Base-by-base conservation (phyloP, 2,888 invertebrate genomes). In the Trachelus iudaicus region DNA sequence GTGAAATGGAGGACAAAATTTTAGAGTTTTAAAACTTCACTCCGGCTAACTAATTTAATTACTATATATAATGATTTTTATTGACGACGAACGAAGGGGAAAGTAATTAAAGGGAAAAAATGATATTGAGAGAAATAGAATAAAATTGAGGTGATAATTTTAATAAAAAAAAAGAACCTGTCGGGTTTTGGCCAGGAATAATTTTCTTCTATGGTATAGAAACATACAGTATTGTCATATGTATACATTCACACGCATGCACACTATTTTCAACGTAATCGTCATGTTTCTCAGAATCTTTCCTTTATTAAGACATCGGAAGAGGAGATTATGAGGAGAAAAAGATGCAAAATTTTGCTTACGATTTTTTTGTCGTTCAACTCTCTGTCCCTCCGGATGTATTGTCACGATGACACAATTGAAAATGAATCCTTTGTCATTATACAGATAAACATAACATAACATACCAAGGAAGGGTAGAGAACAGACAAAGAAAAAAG, bases 1-100 rank as follows among this genome's bases (percentile, higher is more conserved):
- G 40, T 11, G 69, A 69, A 86, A 37, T 37, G 76, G 68, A 56
- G 37, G 15, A 12, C 34, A 23, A 23, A 75, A 77, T 31, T 35
- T 31, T n/a, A 69, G 34, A 71, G 11, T 34, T 34, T 40, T 40
- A 76, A 31, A 73, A 73, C 23, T 34, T 30, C 71, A 31, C 33
- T 31, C 69, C 40, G 40, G 23, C 33, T 34, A 34, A 33, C 12
- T n/a, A 71, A 13, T 34, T 75, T 77, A 89, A 88, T 84, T 88
- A 89, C 87, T 89, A 88, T 90, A 88, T 90, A 88, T 90, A 90
- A 90, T 87, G 85, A 90, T 90, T 90, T 90, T 89, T 90, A 90
- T 90, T 87, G 87, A 90, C 89, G 87, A 88, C 83, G 83, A 84
- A 83, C 83, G 82, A 85, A 87, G 82, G 85, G 84, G 89, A 84